These are phyloP conservation scores for Drosophila dunni DNA, from an alignment of 1,140 invertebrate genomes.

Conservation along the genomic window DNA sequence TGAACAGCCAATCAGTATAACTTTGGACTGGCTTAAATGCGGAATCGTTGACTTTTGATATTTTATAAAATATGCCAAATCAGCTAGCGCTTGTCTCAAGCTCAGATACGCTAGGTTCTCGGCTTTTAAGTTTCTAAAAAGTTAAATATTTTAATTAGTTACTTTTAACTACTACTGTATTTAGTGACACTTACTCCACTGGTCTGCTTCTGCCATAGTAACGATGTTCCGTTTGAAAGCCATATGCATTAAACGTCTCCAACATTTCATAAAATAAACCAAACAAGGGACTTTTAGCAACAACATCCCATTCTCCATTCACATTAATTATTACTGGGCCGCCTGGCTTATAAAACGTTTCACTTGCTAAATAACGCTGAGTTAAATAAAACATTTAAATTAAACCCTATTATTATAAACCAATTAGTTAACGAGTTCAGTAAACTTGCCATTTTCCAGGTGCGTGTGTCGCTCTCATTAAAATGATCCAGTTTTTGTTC, in stretches of 20 bases:
- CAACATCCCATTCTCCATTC: conserved; percentile 88
- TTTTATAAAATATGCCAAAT: conserved; percentile 88
- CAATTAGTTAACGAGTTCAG: background rate
- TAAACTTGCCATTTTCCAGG: conserved; percentile 87
- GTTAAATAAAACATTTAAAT: background rate
- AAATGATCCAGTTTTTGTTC: conserved; percentile 88
- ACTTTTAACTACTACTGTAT: background rate
- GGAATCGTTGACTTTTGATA: conserved; percentile 85
- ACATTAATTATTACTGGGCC: conserved; percentile 90
- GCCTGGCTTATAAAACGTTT: conserved; percentile 61
- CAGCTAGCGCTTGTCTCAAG: conserved; percentile 89
- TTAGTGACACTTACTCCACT: conserved; percentile 84
- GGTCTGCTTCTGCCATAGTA: conserved; percentile 92
- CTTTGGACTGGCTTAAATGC: conserved; percentile 67
- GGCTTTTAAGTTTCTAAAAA: conserved; percentile 85
- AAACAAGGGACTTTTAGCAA: conserved; percentile 71
- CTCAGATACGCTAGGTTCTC: conserved; percentile 88
- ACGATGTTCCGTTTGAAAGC: conserved; percentile 90
- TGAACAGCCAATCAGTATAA: conserved; percentile 91
- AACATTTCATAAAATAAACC: conserved; percentile 86
- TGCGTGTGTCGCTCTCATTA: conserved; percentile 87
- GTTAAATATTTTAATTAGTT: background rate
- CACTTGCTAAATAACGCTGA: conserved; percentile 59
- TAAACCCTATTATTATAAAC: background rate
- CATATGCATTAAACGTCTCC: conserved; percentile 86